Conservation (phyloP, 2,888 invertebrate genomes). For the Xestia ashworthii region DNA sequence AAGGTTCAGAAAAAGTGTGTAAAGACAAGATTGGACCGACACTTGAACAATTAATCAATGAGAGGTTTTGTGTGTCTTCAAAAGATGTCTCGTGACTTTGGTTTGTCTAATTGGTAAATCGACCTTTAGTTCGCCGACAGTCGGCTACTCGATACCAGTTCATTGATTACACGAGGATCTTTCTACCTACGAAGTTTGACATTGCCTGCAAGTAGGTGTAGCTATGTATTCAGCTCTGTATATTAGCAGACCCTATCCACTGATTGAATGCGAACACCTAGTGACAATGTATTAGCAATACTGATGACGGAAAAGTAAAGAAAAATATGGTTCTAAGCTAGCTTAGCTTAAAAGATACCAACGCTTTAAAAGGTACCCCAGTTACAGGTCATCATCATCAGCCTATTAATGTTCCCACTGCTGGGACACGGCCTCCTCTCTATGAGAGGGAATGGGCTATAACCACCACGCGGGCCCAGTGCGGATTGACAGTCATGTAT, state of each 20-base stretch:
- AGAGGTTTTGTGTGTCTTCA: conserved; percentile 51
- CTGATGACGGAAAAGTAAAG: neutral
- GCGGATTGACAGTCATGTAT: too few relatives aligned
- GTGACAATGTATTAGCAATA: neutral
- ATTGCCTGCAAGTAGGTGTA: neutral
- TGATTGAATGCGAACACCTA: neutral
- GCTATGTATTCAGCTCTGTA: neutral
- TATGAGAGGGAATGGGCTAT: too few relatives aligned
- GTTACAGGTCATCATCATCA: too few relatives aligned
- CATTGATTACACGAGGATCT: conserved; percentile 24
- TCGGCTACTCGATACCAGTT: conserved; percentile 20
- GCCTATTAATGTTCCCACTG: too few relatives aligned
- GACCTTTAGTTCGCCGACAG: conserved; percentile 45
- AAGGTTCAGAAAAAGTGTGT: conserved; percentile 30
- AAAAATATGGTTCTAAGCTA: neutral
- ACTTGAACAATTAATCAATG: conserved; percentile 55
- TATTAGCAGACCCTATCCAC: neutral
- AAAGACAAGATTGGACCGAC: conserved; percentile 9
- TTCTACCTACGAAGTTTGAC: neutral
- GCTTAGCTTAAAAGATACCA: neutral
- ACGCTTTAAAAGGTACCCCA: too few relatives aligned
- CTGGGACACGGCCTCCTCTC: too few relatives aligned
- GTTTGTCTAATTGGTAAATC: conserved; percentile 40
- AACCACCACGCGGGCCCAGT: too few relatives aligned
- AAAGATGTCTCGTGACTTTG: conserved; percentile 54